A percentile compares a stretch with the other conserved stretches of the same genome.
These are phyloP conservation scores for Bos taurus DNA, from an alignment of 2,113 vertebrate species.

Conservation along the genomic window DNA sequence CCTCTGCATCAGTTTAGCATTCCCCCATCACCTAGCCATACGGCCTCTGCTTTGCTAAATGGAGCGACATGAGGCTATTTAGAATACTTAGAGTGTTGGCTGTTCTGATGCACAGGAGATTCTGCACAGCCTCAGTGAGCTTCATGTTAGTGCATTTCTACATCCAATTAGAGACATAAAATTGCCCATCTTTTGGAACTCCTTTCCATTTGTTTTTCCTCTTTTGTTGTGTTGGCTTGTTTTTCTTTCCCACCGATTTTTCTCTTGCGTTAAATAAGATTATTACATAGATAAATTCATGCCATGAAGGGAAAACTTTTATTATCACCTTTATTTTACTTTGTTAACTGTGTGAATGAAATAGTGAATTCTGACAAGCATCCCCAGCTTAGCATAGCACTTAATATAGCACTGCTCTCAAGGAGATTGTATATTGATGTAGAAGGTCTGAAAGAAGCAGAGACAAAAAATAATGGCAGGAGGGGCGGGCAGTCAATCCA, in stretches of 20 bases:
- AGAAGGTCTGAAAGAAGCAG: neutral
- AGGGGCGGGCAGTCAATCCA: neutral
- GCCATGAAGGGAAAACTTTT: neutral
- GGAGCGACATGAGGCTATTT: neutral
- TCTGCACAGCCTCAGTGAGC: fast-evolving
- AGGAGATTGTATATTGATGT: neutral
- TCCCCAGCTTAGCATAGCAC: neutral
- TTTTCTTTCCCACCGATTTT: neutral
- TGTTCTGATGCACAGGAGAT: neutral
- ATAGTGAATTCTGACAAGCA: neutral
- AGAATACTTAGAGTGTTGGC: neutral
- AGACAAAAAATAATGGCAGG: neutral
- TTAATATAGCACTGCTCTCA: neutral
- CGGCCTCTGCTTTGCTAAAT: neutral
- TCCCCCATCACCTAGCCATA: neutral
- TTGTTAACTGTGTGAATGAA: neutral
- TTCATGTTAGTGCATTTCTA: neutral
- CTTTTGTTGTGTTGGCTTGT: neutral
- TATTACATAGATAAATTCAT: neutral
- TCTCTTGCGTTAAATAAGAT: neutral
- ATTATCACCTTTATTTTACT: neutral
- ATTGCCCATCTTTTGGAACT: neutral
- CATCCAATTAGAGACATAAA: neutral
- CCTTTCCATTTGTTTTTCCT: neutral
- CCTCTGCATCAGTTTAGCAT: neutral